Conservation (phyloP, 2,797 vertebrate genomes). For the Chromis chromis region DNA sequence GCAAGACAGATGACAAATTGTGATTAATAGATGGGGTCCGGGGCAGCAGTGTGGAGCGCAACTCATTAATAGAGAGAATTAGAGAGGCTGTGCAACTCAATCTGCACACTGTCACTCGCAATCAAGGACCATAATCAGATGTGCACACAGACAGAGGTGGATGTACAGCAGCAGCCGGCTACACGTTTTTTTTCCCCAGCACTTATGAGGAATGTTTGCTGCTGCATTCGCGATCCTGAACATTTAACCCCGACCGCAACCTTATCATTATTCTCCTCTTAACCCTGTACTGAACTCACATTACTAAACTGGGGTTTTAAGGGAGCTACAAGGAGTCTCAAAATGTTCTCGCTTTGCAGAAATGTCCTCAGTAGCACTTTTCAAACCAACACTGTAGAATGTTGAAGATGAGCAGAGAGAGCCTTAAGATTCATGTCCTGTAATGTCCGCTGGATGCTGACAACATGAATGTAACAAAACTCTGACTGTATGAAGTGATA, state of each 20-base stretch:
- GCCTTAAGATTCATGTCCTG: not conserved
- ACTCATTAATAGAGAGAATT: conserved; percentile 87
- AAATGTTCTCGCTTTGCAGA: not conserved
- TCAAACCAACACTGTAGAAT: not conserved
- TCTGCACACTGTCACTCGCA: conserved; percentile 84
- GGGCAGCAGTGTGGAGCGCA: conserved; percentile 82
- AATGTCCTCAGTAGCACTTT: not conserved
- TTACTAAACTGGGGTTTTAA: conserved; percentile 1
- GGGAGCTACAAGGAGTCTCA: not conserved
- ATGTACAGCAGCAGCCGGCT: conserved; percentile 27
- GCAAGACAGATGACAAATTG: conserved; percentile 83
- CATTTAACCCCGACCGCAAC: conserved; percentile 34
- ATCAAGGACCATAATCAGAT: conserved; percentile 82
- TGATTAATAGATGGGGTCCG: conserved; percentile 86
- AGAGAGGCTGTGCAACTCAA: conserved; percentile 84
- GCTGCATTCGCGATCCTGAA: conserved; percentile 37
- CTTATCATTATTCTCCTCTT: conserved; percentile 24
- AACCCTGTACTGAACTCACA: conserved; percentile 10
- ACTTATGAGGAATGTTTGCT: conserved; percentile 24
- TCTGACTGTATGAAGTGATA: too few relatives aligned
- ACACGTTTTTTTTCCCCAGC: conserved; percentile 8
- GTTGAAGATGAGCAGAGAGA: not conserved
- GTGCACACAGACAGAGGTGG: conserved; percentile 68
- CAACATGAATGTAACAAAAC: not conserved
- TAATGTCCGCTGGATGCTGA: not conserved